These are phyloP conservation scores for Latrodectus geometricus DNA, from an alignment of 1,140 invertebrate genomes.

Conservation along the genomic window DNA sequence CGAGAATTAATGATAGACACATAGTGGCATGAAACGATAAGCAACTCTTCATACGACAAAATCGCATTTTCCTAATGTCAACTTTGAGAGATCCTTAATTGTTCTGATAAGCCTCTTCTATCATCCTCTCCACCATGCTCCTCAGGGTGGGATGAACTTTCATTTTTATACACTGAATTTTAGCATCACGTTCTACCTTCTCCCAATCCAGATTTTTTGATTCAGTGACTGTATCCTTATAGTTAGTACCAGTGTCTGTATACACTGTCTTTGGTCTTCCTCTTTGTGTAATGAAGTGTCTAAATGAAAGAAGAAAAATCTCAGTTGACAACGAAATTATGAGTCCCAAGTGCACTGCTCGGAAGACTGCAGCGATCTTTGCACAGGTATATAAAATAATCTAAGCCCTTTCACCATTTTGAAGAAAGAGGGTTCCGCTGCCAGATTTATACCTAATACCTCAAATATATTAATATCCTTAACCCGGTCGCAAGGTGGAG, in stretches of 20 bases:
- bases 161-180: constrained; percentile 12
- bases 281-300: background rate
- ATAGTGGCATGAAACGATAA: background rate
- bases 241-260: background rate
- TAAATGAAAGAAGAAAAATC: background rate
- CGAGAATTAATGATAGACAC: too few relatives aligned
- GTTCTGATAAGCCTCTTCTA: background rate
- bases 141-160: constrained; percentile 3
- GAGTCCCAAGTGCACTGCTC: background rate
- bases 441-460: background rate
- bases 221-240: background rate
- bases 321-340: background rate
- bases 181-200: background rate
- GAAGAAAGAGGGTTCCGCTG: background rate
- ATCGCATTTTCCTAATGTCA: background rate
- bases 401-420: background rate
- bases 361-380: too few relatives aligned
- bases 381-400: background rate
- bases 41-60: background rate
- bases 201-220: background rate
- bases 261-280: background rate
- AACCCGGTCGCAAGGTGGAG: background rate
- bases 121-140: background rate
- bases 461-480: background rate
- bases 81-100: background rate